phyloP scores from a whole-genome alignment of 1,140 invertebrate genomes.

The Popillia japonica region DNA sequence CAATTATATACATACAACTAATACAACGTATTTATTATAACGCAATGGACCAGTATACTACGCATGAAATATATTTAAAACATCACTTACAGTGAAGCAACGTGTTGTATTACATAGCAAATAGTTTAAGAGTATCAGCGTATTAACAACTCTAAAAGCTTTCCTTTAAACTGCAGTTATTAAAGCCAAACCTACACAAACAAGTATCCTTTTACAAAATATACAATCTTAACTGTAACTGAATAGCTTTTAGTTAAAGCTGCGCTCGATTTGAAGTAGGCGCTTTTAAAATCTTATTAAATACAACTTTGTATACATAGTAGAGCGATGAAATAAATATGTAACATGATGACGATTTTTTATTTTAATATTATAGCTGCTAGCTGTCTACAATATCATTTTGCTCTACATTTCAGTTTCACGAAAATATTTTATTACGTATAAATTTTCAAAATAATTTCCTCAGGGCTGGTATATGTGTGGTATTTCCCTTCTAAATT shows the following conservation, averaged over 20 bases:
- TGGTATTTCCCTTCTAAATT: no score
- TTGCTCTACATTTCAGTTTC: no score
- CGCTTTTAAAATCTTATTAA: neutral
- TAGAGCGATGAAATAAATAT: neutral
- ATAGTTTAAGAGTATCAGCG: slow-evolving; percentile 9
- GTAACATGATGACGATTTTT: neutral
- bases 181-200: slow-evolving; percentile 22
- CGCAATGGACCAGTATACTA: neutral
- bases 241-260: slow-evolving; percentile 1
- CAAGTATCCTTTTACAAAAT: slow-evolving; percentile 29
- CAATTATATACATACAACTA: neutral
- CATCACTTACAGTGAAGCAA: neutral
- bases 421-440: no score
- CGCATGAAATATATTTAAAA: neutral
- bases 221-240: slow-evolving; percentile 17
- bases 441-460: no score
- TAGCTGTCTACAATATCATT: no score
- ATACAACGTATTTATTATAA: neutral
- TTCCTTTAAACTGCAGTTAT: slow-evolving; percentile 30
- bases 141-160: slow-evolving; percentile 21
- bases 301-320: slow-evolving; percentile 5
- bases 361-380: neutral
- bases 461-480: no score
- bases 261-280: slow-evolving; percentile 11
- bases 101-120: slow-evolving; percentile 16